phyloP scores from a whole-genome alignment of 2,888 invertebrate species.

The Petrolisthes cinctipes region DNA sequence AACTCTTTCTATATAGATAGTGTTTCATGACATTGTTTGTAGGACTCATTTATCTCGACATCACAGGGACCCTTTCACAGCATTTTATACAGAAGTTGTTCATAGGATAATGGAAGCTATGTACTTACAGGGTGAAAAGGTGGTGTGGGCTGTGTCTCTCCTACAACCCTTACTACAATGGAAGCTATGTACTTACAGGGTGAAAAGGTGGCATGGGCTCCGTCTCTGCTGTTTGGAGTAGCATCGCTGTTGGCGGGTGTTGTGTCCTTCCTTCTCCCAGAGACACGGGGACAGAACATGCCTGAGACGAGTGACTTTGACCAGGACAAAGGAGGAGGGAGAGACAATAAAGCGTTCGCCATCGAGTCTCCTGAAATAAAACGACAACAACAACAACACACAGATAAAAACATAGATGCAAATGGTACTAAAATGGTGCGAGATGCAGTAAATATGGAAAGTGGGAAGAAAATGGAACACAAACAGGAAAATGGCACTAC shows the following conservation, averaged over 20 bases:
- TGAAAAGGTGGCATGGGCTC: slow-evolving; percentile 1
- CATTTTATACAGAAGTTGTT: too few relatives aligned
- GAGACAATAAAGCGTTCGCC: not conserved
- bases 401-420: not conserved
- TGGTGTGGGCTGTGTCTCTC: not conserved
- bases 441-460: not conserved
- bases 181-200: not conserved
- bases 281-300: slow-evolving; percentile 2
- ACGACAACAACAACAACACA: not conserved
- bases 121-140: not conserved
- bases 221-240: not conserved
- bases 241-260: not conserved
- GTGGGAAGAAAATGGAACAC: too few relatives aligned
- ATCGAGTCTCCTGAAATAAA: not conserved
- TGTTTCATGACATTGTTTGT: too few relatives aligned
- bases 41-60: too few relatives aligned
- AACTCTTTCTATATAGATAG: too few relatives aligned
- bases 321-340: not conserved
- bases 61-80: too few relatives aligned
- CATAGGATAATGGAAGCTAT: not conserved
- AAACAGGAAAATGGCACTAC: not conserved
- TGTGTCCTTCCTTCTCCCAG: not conserved
- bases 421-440: not conserved
- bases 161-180: not conserved
- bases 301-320: not conserved